A percentile compares a stretch with the other conserved stretches of the same genome.
These are phyloP conservation scores for Drosophila merina DNA, from an alignment of 2,888 invertebrate species.

Conservation along the genomic window DNA sequence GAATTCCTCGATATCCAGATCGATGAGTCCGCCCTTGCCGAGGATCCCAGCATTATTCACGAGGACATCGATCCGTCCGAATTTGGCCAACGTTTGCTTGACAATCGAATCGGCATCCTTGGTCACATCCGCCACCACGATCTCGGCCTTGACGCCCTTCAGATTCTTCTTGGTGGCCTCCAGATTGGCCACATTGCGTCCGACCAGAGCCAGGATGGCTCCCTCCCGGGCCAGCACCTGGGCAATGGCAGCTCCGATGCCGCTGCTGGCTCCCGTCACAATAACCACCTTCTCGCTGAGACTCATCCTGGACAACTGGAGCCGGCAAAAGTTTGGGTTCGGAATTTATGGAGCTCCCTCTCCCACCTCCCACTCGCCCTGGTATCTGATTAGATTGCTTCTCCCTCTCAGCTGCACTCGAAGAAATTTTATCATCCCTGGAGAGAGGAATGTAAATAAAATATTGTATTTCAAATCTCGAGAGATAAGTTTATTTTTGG, in stretches of 20 bases:
- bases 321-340: neutral
- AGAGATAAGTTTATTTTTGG: neutral
- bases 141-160: constrained; percentile 68
- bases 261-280: constrained; percentile 90
- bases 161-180: constrained; percentile 84
- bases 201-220: constrained; percentile 87
- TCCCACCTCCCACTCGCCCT: neutral
- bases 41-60: constrained; percentile 94
- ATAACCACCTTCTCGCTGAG: constrained; percentile 84
- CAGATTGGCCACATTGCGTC: constrained; percentile 89
- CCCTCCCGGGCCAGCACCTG: constrained; percentile 87
- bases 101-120: constrained; percentile 88
- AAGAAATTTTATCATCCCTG: constrained; percentile 1
- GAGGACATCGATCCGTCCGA: constrained; percentile 88
- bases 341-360: constrained; percentile 21
- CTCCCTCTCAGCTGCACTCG: constrained; percentile 5
- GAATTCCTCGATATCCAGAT: constrained; percentile 91
- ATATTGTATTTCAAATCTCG: too few species aligned
- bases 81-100: constrained; percentile 88
- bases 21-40: constrained; percentile 91
- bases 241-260: constrained; percentile 90
- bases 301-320: constrained; percentile 67
- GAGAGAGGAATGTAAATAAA: neutral
- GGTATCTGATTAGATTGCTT: constrained; percentile 22
- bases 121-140: constrained; percentile 87